Conservation (phyloP, 1,140 invertebrate species). For the Drosophila chauvacae region DNA sequence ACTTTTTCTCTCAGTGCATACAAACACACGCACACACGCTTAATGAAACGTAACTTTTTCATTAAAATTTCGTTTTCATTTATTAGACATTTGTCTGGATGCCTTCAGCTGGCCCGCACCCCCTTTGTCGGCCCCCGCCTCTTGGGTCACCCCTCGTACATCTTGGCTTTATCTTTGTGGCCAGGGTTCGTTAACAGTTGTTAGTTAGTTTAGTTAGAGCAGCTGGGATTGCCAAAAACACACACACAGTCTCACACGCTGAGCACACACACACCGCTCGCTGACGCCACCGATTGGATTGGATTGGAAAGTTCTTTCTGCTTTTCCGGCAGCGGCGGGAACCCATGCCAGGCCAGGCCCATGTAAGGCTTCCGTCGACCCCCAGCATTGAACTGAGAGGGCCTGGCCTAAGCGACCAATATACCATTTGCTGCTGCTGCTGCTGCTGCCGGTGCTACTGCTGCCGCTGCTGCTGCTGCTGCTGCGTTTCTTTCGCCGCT, state of each 20-base stretch:
- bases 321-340: conserved; percentile 24
- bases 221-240: conserved; percentile 45
- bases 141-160: conserved; percentile 20
- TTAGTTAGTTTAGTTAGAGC: conserved; percentile 60
- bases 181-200: conserved; percentile 73
- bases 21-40: conserved; percentile 19
- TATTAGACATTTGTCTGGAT: conserved; percentile 64
- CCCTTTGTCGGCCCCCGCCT: conserved; percentile 6
- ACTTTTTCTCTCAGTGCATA: conserved; percentile 13
- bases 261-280: conserved; percentile 23
- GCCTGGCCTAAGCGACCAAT: conserved; percentile 53
- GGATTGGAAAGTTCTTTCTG: conserved; percentile 77
- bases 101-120: conserved; percentile 4
- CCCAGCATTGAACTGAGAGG: conserved; percentile 54
- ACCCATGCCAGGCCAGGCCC: conserved; percentile 21
- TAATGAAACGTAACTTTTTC: conserved; percentile 61
- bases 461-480: conserved; percentile 41
- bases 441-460: conserved; percentile 36
- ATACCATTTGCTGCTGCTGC: conserved; percentile 55
- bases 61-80: conserved; percentile 80
- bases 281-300: conserved; percentile 43
- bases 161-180: conserved; percentile 58
- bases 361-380: conserved; percentile 60
- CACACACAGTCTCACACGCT: conserved; percentile 5
- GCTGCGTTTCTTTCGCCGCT: conserved; percentile 34